Conservation (phyloP, 2,113 vertebrate genomes). For the Kryptolebias marmoratus region DNA sequence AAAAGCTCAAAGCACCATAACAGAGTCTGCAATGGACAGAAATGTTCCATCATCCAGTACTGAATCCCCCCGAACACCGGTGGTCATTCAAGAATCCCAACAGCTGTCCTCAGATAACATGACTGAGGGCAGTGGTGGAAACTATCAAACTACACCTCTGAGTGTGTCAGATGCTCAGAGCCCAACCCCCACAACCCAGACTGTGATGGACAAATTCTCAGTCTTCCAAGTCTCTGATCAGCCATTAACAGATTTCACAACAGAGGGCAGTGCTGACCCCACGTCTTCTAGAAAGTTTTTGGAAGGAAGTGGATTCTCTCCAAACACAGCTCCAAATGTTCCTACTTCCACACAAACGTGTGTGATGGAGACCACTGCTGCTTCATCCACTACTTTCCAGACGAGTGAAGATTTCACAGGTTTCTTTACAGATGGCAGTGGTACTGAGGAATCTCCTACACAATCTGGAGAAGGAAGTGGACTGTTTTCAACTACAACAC, state of each 20-base stretch:
- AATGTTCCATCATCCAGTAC: not conserved
- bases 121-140: conserved; percentile 20
- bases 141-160: not conserved
- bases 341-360: too few species aligned
- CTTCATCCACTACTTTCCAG: not conserved
- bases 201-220: not conserved
- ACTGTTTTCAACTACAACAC: too few species aligned
- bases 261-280: conserved; percentile 27
- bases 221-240: not conserved
- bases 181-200: not conserved
- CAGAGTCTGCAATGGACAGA: not conserved
- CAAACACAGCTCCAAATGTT: not conserved
- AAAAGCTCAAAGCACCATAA: not conserved
- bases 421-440: conserved; percentile 18
- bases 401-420: not conserved
- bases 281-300: not conserved
- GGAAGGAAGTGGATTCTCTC: not conserved
- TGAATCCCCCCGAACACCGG: conserved; percentile 11
- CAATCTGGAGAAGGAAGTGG: too few species aligned
- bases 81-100: not conserved
- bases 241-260: not conserved
- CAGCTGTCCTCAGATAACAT: not conserved
- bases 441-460: not conserved
- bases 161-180: not conserved
- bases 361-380: too few species aligned